Conservation (phyloP, 2,797 vertebrate species). For the Scomberomorus guttatus region DNA sequence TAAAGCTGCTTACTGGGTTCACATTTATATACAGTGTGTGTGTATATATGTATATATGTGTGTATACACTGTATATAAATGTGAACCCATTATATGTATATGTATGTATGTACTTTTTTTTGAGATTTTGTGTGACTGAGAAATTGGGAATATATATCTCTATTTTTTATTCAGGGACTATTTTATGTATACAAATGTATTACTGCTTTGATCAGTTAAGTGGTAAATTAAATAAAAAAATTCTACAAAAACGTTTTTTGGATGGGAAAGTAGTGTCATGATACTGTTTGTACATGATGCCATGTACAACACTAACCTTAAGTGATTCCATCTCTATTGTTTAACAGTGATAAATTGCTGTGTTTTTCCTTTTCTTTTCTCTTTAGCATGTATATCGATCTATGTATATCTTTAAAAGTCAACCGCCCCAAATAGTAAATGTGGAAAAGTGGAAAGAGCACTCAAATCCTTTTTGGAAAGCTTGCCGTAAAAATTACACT, state of each 20-base stretch:
- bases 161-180: conserved; percentile 47
- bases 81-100: no score
- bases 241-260: conserved; percentile 25
- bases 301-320: conserved; percentile 14
- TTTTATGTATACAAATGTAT: conserved; percentile 44
- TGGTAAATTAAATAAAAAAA: conserved; percentile 13
- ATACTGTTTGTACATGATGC: neutral
- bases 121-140: neutral
- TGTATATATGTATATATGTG: no score
- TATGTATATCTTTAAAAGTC: conserved; percentile 27
- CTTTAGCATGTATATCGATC: conserved; percentile 6
- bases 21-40: no score
- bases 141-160: conserved; percentile 23
- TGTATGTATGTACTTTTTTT: neutral
- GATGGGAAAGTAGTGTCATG: conserved; percentile 10
- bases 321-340: conserved; percentile 9
- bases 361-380: neutral
- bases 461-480: conserved; percentile 1
- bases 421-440: neutral
- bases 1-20: no score
- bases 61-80: no score
- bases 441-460: conserved; percentile 7
- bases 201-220: conserved; percentile 2
- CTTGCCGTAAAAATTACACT: conserved; percentile 27
- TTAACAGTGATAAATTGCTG: neutral